Evolutionary conservation across 92 coral and sea anemone genomes (phyloP).

Genomic region (Porites evermanni): DNA sequence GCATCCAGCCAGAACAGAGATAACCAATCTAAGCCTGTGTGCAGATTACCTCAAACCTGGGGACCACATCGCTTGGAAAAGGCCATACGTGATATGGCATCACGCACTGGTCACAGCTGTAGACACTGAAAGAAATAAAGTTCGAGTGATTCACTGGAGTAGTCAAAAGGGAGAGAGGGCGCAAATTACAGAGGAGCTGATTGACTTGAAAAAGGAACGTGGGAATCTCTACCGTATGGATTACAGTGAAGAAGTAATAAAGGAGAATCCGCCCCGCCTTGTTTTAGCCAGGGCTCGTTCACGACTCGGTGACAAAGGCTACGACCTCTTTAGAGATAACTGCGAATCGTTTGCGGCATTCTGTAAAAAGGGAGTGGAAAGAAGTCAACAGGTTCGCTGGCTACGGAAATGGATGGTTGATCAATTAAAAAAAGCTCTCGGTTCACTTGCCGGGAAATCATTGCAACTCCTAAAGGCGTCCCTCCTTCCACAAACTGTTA

Average conservation of each 20-base stretch:
- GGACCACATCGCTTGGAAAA: slow-evolving; percentile 69
- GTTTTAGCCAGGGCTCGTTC: slow-evolving; percentile 63
- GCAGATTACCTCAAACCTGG: slow-evolving; percentile 65
- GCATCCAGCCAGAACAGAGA: slow-evolving; percentile 48
- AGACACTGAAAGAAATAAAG: slow-evolving; percentile 34
- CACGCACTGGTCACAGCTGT: slow-evolving; percentile 71
- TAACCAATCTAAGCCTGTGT: slow-evolving; percentile 18
- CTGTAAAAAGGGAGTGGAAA: slow-evolving; percentile 48
- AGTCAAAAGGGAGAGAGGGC: neutral
- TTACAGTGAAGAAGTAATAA: slow-evolving; percentile 28
- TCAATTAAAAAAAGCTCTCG: slow-evolving; percentile 16
- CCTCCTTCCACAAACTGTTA: slow-evolving; percentile 4
- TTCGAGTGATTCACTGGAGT: slow-evolving; percentile 67
- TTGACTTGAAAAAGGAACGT: slow-evolving; percentile 20
- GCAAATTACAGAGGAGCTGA: slow-evolving; percentile 39
- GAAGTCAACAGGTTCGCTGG: slow-evolving; percentile 45
- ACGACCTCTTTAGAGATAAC: slow-evolving; percentile 41
- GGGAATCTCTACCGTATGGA: slow-evolving; percentile 50
- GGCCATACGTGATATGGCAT: slow-evolving; percentile 71
- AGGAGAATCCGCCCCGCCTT: slow-evolving; percentile 41
- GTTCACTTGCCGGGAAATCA: neutral
- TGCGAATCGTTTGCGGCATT: slow-evolving; percentile 54
- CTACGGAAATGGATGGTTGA: slow-evolving; percentile 16
- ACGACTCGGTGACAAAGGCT: slow-evolving; percentile 41
- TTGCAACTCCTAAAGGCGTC: neutral